phyloP scores from a whole-genome alignment of 2,797 vertebrate genomes.

The Triplophysa yarkandensis region DNA sequence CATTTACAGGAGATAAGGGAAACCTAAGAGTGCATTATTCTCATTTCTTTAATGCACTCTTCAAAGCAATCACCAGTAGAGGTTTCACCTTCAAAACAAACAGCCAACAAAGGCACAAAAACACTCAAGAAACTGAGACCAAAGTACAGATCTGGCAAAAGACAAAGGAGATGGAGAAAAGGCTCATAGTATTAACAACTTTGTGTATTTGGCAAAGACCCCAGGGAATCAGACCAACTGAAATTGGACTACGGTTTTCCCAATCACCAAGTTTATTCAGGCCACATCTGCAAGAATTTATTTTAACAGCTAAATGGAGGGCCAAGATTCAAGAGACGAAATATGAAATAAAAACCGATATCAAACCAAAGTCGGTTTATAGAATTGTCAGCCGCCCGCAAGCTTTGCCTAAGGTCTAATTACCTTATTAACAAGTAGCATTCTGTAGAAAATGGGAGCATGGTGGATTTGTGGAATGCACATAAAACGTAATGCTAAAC shows the following conservation, averaged over 20 bases:
- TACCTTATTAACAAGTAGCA: slow-evolving; percentile 47
- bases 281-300: slow-evolving; percentile 54
- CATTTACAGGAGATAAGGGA: slow-evolving; percentile 49
- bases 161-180: slow-evolving; percentile 2
- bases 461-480: slow-evolving; percentile 43
- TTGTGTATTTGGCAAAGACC: slow-evolving; percentile 11
- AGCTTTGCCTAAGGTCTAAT: slow-evolving; percentile 41
- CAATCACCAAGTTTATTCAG: slow-evolving; percentile 42
- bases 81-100: slow-evolving; percentile 28
- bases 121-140: not conserved
- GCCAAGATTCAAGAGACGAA: slow-evolving; percentile 39
- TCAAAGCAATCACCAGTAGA: slow-evolving; percentile 20
- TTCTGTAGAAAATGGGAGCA: slow-evolving; percentile 43
- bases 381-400: slow-evolving; percentile 38
- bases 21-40: slow-evolving; percentile 34
- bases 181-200: not conserved
- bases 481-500: slow-evolving; percentile 50
- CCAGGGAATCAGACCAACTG: not conserved
- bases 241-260: slow-evolving; percentile 11
- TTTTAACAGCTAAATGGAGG: slow-evolving; percentile 37
- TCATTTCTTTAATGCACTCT: slow-evolving; percentile 45
- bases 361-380: slow-evolving; percentile 35
- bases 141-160: slow-evolving; percentile 13
- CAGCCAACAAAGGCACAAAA: not conserved
- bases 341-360: slow-evolving; percentile 49